Base-by-base conservation (phyloP, 2,888 invertebrate genomes). In the Aromia moschata region DNA sequence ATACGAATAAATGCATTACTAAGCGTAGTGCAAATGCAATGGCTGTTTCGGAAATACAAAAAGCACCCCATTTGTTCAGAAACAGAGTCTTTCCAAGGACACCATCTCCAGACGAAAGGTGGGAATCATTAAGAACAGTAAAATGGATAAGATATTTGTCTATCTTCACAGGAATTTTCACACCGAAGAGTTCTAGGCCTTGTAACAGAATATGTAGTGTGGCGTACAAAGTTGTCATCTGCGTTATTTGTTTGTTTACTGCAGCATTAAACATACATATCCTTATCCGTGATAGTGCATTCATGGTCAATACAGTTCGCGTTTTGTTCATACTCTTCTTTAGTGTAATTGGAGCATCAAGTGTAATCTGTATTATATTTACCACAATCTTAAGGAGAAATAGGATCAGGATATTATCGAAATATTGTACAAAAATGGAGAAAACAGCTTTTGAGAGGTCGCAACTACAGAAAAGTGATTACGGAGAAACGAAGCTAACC, bases 281-380 rank as follows among this genome's bases (percentile, higher is more conserved):
- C 18, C 15, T 11, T 12, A 37, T 37, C n/a, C 3, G 10, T n/a
- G 0, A 37, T 18, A 2, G 17, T 36, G 7, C 17, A 37, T 7
- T 10, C 2, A 11, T 49, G 15, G 18, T 49, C 14, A 37, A 37
- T 9, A 49, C 49, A 4, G 25, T 38, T 25, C 25, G 25, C 11
- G 30, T 49, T 12, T 25, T 49, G 9, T 20, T 38, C 14, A n/a
- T 15, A 3, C 1, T 49, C 3, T 20, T 38, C 2, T 14, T 38
- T 10, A 12, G 11, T 7, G 33, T 38, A 9, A 49, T 16, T 20
- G 14, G 20, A 14, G 9, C 18, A n/a, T 20, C 25, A 10, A 49
- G 49, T 11, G 11, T 38, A 38, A 37, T 25, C 3, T 49, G 20
- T 1, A 10, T 49, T n/a, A 49, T 38, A 49, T 49, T 38, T n/a